Evolutionary conservation across 2,797 vertebrate genomes (phyloP).

Genomic region (Bradypodion ventrale): DNA sequence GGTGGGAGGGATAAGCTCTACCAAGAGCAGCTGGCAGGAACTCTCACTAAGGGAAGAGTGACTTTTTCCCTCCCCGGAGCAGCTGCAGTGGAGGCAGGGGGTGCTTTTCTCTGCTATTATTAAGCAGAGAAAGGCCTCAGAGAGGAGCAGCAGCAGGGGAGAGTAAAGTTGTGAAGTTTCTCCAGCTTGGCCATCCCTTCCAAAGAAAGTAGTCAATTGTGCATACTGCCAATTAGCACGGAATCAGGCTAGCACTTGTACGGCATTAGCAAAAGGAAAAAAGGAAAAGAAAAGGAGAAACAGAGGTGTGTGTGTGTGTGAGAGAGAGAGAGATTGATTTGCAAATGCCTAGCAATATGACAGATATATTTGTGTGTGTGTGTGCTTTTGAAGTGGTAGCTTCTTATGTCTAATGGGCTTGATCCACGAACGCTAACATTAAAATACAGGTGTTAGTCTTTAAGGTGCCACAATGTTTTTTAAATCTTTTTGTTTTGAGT

Average conservation of each 20-base stretch:
- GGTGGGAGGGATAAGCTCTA: neutral
- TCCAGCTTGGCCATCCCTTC: neutral
- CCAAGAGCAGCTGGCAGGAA: neutral
- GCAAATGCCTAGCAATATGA: neutral
- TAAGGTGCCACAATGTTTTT: no score
- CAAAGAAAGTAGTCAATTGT: neutral
- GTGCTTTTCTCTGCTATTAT: neutral
- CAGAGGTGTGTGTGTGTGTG: neutral
- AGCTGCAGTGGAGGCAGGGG: neutral
- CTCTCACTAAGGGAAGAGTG: neutral
- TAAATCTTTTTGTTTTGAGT: no score
- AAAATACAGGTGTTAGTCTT: no score
- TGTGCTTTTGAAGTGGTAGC: no score
- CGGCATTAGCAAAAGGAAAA: neutral
- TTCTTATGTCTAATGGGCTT: no score
- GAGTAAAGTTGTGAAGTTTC: neutral
- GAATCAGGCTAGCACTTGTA: neutral
- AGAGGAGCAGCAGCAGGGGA: neutral
- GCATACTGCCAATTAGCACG: neutral
- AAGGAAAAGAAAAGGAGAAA: no score
- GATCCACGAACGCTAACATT: no score
- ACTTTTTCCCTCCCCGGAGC: neutral
- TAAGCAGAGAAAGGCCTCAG: neutral
- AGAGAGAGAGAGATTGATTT: neutral
- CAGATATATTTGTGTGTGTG: neutral